Evolutionary conservation across 2,113 vertebrate genomes (phyloP).

Genomic region (Romanogobio albipinnatus): DNA sequence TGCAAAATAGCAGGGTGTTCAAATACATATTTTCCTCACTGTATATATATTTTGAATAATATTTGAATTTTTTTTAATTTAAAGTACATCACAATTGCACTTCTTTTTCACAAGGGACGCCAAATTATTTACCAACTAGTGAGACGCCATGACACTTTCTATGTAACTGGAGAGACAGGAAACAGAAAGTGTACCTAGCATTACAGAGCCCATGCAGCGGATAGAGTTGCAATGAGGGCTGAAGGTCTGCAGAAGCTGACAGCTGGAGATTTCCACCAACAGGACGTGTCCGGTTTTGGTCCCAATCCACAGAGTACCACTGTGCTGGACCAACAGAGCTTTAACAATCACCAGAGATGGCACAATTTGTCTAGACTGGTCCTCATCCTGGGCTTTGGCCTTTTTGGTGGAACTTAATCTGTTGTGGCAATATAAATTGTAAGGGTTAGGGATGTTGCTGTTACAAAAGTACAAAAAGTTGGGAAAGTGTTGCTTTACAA

Average conservation of each 20-base stretch:
- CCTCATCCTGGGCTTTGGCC: slow-evolving; percentile 65
- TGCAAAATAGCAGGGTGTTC: too few species aligned
- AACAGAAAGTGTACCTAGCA: slow-evolving; percentile 74
- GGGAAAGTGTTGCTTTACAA: neutral
- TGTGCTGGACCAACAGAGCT: slow-evolving; percentile 86
- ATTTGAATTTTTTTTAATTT: too few species aligned
- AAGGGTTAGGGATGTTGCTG: neutral
- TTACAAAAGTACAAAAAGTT: neutral
- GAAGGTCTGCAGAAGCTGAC: slow-evolving; percentile 80
- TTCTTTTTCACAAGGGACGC: neutral
- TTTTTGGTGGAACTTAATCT: slow-evolving; percentile 74
- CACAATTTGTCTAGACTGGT: slow-evolving; percentile 48
- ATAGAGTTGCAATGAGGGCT: slow-evolving; percentile 80
- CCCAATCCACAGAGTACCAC: slow-evolving; percentile 88
- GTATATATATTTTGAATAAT: too few species aligned
- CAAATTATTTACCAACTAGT: neutral
- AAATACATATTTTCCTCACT: too few species aligned
- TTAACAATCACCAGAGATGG: slow-evolving; percentile 85
- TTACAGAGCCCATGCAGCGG: slow-evolving; percentile 79
- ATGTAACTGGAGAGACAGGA: neutral
- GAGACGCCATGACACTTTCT: neutral
- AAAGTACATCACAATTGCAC: too few species aligned
- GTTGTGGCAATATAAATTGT: neutral
- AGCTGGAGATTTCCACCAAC: slow-evolving; percentile 86
- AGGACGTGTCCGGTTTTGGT: slow-evolving; percentile 90